Base-by-base conservation (phyloP, 2,888 invertebrate species). In the Thumatha senex region DNA sequence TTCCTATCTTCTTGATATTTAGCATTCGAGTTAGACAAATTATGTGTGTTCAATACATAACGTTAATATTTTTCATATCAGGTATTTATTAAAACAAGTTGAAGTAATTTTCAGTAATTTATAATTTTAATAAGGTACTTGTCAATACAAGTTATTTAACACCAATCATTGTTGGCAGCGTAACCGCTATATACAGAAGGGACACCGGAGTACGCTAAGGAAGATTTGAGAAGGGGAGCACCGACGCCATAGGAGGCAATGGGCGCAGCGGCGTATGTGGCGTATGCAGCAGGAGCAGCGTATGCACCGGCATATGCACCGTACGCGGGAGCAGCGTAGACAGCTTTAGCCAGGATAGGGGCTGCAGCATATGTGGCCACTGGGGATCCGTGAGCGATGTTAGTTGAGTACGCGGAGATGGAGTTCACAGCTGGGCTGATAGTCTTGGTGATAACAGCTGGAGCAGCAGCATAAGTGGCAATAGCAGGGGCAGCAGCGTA, bases 81-180 rank as follows among this genome's bases (percentile, higher is more conserved):
- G n/a, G n/a, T n/a, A n/a, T n/a, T n/a, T n/a, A n/a, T n/a, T n/a
- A n/a, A n/a, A n/a, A n/a, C n/a, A n/a, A n/a, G n/a, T n/a, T n/a
- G n/a, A n/a, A n/a, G n/a, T n/a, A n/a, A n/a, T n/a, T n/a, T n/a
- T n/a, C n/a, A n/a, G n/a, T n/a, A n/a, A n/a, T n/a, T n/a, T n/a
- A n/a, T n/a, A n/a, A n/a, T n/a, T n/a, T n/a, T n/a, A n/a, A n/a
- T n/a, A n/a, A n/a, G n/a, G n/a, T n/a, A n/a, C n/a, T n/a, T n/a
- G n/a, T n/a, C n/a, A n/a, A n/a, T 51, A 42, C 42, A 48, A 48
- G 46, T 64, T 74, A 78, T 79, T 76, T 78, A 78, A 80, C 92
- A 95, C 93, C 93, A 95, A 66, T 89, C 93, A 78, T 94, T 94
- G 74, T 93, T 92, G 61, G 93, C 93, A 63, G 94, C 94, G 61